These are phyloP conservation scores for Formica aserva DNA, from an alignment of 2,888 invertebrate genomes.

Conservation along the genomic window DNA sequence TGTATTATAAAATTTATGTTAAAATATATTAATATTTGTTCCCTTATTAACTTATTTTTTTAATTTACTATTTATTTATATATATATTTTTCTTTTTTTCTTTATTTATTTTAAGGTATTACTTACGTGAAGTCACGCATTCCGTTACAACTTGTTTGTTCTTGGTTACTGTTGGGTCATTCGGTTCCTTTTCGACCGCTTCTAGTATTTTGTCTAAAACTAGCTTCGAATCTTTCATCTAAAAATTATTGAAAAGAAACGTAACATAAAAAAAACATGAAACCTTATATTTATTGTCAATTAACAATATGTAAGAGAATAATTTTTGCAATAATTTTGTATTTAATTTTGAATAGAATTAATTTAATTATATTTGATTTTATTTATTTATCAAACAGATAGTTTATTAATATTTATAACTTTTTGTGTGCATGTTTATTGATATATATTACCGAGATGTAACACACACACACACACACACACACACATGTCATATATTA, in stretches of 20 bases:
- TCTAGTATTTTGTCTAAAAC: background rate
- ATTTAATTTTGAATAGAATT: background rate
- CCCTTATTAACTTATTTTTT: background rate
- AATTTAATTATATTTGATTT: background rate
- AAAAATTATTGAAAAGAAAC: slow-evolving; percentile 18
- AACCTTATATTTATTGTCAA: background rate
- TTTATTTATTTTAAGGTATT: background rate
- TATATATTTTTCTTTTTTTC: background rate
- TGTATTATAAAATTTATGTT: background rate
- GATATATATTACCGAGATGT: no score
- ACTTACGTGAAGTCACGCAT: slow-evolving; percentile 12
- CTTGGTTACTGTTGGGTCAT: background rate
- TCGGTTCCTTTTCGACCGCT: background rate
- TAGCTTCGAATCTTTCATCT: background rate
- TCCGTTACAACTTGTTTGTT: background rate
- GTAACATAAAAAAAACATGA: background rate
- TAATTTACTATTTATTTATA: no score
- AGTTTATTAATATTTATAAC: no score
- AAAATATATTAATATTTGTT: background rate
- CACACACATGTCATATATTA: no score
- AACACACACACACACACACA: no score
- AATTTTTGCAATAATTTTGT: background rate
- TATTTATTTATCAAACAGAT: background rate
- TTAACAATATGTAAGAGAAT: background rate
- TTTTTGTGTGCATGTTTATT: no score